These are phyloP conservation scores for Austrolebias charrua DNA, from an alignment of 2,797 vertebrate genomes.

Conservation along the genomic window DNA sequence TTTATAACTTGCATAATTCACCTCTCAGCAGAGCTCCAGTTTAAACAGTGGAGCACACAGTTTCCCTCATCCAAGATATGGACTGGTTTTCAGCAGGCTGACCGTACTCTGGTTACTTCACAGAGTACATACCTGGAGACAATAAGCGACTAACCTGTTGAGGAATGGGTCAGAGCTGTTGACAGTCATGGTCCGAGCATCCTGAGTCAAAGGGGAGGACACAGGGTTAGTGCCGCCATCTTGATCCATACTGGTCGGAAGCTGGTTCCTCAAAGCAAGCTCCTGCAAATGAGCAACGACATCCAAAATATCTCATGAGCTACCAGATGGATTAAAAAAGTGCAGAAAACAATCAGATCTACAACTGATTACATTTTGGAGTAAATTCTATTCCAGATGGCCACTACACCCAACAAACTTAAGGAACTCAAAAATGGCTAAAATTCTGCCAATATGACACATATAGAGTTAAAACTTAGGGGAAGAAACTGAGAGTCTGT, in stretches of 20 bases:
- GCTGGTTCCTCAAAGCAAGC: constrained; percentile 93
- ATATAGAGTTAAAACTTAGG: no score
- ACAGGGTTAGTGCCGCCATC: constrained; percentile 91
- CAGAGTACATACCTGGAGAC: not conserved
- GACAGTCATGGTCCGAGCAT: constrained; percentile 96
- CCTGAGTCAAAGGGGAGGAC: constrained; percentile 95
- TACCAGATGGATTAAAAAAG: no score
- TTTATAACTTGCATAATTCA: constrained; percentile 61
- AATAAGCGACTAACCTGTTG: constrained; percentile 87
- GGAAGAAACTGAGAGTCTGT: no score
- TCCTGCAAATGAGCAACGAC: constrained; percentile 79
- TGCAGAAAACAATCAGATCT: no score
- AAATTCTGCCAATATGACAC: no score
- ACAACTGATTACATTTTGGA: no score
- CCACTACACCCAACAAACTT: no score
- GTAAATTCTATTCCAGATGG: no score
- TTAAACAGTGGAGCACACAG: constrained; percentile 22
- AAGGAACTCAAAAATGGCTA: no score
- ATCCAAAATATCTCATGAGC: not conserved
- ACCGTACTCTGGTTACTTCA: constrained; percentile 9
- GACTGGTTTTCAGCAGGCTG: constrained; percentile 2
- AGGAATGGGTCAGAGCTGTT: constrained; percentile 99
- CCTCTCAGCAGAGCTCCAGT: constrained; percentile 33
- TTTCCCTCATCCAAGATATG: constrained; percentile 12
- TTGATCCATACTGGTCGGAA: constrained; percentile 93